phyloP scores from a whole-genome alignment of 2,113 vertebrate genomes.

The Variabilichromis moorii region DNA sequence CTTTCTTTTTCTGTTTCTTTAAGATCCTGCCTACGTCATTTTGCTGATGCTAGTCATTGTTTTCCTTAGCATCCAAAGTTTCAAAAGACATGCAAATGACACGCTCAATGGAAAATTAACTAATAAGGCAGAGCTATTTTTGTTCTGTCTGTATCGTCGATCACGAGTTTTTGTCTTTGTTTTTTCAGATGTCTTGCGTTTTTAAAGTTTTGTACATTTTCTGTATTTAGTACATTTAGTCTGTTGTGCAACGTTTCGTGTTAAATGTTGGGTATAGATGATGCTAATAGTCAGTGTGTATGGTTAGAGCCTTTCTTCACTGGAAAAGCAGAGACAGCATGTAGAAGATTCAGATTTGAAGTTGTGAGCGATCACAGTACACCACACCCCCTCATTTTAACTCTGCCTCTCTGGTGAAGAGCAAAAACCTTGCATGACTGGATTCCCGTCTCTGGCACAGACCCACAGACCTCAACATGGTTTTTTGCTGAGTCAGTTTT shows the following conservation, averaged over 20 bases:
- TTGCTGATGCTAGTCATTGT: neutral
- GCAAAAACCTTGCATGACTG: slow-evolving; percentile 52
- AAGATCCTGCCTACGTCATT: neutral
- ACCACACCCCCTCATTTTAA: neutral
- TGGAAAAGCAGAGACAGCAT: neutral
- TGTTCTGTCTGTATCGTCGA: neutral
- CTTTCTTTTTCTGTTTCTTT: neutral
- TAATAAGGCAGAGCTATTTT: neutral
- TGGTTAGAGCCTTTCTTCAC: neutral
- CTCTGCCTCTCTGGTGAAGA: slow-evolving; percentile 10
- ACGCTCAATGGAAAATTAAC: neutral
- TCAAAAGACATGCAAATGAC: neutral
- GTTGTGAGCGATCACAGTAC: neutral
- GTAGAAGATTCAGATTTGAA: neutral
- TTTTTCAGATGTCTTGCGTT: neutral
- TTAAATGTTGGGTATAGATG: neutral
- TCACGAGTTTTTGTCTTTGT: neutral
- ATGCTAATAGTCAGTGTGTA: neutral
- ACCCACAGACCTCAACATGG: slow-evolving; percentile 50
- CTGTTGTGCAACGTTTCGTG: neutral
- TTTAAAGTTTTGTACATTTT: neutral
- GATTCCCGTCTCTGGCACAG: slow-evolving; percentile 48
- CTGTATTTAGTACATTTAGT: neutral
- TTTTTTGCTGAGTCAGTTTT: slow-evolving; percentile 65
- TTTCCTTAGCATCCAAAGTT: neutral